Base-by-base conservation (phyloP, 2,888 invertebrate species). In the Priocnemis perturbator region DNA sequence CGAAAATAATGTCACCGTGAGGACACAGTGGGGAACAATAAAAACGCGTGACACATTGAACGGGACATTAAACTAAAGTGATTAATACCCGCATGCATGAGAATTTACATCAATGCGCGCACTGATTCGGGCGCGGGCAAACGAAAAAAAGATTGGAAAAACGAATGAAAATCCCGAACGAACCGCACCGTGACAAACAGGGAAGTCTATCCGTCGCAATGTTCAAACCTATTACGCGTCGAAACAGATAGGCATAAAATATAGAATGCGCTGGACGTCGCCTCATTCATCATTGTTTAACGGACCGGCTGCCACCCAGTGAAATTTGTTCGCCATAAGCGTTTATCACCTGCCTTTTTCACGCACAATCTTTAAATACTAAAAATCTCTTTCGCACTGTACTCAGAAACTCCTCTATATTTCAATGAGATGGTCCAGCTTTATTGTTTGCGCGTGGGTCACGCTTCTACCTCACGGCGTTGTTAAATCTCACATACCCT, bases 401-500 rank as follows among this genome's bases (percentile, higher is more conserved):
- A 50, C 64, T 50, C 52, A 37, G 45, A 37, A 11, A 71, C 69
- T 73, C 70, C 65, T 81, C 76, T 71, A 76, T 78, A 77, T 81
- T 82, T 81, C 78, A 82, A 82, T 79, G 71, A 81, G 74, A 50
- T 44, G 52, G 74, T 57, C 53, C 53, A 45, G 71, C 83, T 83
- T 84, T 83, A 81, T 77, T 77, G 81, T 79, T 60, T 37, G 64
- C 55, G 30, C 53, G 64, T 64, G 37, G 64, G 37, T 37, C 44
- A 67, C 26, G 61, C 56, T 23, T 7, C 56, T 68, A 71, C 74
- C 78, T 78, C 73, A 66, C 68, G 77, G 76, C 67, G 79, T 82
- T 84, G 84, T 85, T 86, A 85, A 87, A 87, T 86, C 84, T 83
- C 74, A 67, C 68, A 74, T 59, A 68, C 70, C 56, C 64, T 62